Evolutionary conservation across 2,888 invertebrate genomes (phyloP).

Genomic region (Microplitis manilae): DNA sequence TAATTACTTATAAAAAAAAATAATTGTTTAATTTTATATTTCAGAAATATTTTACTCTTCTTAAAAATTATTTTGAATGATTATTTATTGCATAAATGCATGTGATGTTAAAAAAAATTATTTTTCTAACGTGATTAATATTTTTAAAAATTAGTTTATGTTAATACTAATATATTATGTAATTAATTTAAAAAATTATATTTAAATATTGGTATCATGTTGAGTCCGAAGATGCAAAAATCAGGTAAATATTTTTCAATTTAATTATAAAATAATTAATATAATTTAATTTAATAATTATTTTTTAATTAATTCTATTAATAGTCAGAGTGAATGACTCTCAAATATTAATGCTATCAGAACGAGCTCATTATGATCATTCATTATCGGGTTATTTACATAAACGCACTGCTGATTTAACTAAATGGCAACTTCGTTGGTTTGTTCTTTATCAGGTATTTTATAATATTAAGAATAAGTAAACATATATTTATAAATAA

Average conservation of each 20-base stretch:
- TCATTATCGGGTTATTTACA: slow-evolving; percentile 87
- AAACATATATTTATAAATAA: no score
- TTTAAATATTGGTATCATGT: slow-evolving; percentile 71
- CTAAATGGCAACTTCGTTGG: slow-evolving; percentile 91
- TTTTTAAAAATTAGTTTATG: background rate
- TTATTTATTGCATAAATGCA: background rate
- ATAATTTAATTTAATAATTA: no score
- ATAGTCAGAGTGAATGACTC: slow-evolving; percentile 86
- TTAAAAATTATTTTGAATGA: background rate
- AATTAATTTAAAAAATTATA: background rate
- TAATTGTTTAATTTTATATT: background rate
- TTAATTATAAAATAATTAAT: background rate
- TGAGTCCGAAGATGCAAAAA: slow-evolving; percentile 90
- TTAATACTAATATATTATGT: background rate
- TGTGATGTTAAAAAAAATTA: slow-evolving; percentile 3
- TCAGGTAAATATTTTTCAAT: slow-evolving; percentile 69
- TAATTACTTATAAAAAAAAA: no score
- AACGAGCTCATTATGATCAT: slow-evolving; percentile 88
- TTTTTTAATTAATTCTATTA: background rate
- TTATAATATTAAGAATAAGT: no score
- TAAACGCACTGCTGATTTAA: slow-evolving; percentile 88
- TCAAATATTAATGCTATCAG: slow-evolving; percentile 87
- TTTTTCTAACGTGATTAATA: background rate
- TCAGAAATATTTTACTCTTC: background rate
- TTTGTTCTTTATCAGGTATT: slow-evolving; percentile 86